Evolutionary conservation across 1,140 invertebrate genomes (phyloP).

Genomic region (Pomacea maculata): DNA sequence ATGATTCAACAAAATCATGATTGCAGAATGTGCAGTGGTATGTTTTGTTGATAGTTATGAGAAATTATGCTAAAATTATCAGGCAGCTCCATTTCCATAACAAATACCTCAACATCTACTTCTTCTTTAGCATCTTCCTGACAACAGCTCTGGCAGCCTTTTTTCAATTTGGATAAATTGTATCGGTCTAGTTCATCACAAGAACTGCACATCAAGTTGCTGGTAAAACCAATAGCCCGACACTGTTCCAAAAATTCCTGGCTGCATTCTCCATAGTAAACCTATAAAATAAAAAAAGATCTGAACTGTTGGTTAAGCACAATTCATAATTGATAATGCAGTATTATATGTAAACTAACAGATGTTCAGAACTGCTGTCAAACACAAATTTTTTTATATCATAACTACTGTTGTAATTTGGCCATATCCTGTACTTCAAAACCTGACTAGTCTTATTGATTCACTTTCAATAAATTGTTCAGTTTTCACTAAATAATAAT

Average conservation of each 20-base stretch:
- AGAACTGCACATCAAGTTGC: conserved; percentile 86
- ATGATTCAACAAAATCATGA: background rate
- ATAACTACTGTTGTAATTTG: too few species aligned
- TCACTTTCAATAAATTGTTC: too few species aligned
- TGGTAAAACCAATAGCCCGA: conserved; percentile 84
- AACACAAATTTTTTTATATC: too few species aligned
- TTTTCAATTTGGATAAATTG: conserved; percentile 74
- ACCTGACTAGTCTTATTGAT: too few species aligned
- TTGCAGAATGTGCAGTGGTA: background rate
- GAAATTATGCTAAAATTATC: background rate
- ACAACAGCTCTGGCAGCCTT: conserved; percentile 80
- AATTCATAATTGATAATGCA: too few species aligned
- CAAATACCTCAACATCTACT: conserved; percentile 44
- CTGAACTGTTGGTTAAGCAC: too few species aligned
- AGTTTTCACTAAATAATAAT: too few species aligned
- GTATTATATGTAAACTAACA: too few species aligned
- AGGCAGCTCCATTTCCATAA: background rate
- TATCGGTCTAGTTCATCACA: conserved; percentile 86
- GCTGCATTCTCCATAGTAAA: conserved; percentile 48
- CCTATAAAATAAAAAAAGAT: conserved; percentile 29
- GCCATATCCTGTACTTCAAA: too few species aligned
- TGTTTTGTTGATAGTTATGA: background rate
- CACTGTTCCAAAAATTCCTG: conserved; percentile 85
- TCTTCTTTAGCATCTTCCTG: conserved; percentile 69
- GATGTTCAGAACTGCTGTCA: too few species aligned